Conservation (phyloP, 1,140 invertebrate species). For the Hermetia illucens region DNA sequence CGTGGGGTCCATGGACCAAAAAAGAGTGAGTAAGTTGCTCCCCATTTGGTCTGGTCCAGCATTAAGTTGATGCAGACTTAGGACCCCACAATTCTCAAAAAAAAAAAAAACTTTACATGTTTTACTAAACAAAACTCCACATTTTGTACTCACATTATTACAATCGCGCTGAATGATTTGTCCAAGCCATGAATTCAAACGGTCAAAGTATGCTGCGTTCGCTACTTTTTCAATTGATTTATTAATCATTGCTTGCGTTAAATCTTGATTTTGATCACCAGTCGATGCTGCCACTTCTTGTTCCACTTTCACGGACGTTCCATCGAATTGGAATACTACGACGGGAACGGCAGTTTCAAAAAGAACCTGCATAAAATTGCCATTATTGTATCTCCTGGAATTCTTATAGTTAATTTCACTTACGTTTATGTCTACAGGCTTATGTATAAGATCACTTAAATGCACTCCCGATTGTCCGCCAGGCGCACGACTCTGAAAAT, state of each 20-base stretch:
- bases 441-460: slow-evolving; percentile 22
- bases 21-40: too few species aligned
- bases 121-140: too few species aligned
- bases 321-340: slow-evolving; percentile 80
- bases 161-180: slow-evolving; percentile 77
- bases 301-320: slow-evolving; percentile 31
- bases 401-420: slow-evolving; percentile 3
- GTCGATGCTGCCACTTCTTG: slow-evolving; percentile 2
- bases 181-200: slow-evolving; percentile 88
- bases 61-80: too few species aligned
- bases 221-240: slow-evolving; percentile 22
- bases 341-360: slow-evolving; percentile 72
- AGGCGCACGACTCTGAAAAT: slow-evolving; percentile 21
- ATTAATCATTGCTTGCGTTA: slow-evolving; percentile 7
- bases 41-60: too few species aligned
- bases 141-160: slow-evolving; percentile 27
- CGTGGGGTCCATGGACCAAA: too few species aligned
- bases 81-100: too few species aligned
- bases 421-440: slow-evolving; percentile 22
- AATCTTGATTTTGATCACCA: slow-evolving; percentile 2
- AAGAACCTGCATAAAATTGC: slow-evolving; percentile 41
- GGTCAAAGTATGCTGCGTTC: slow-evolving; percentile 65
- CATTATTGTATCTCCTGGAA: neutral
- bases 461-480: slow-evolving; percentile 21
- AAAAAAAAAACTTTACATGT: too few species aligned